phyloP scores from a whole-genome alignment of 2,888 invertebrate species.

The Clepsis dumicolana region DNA sequence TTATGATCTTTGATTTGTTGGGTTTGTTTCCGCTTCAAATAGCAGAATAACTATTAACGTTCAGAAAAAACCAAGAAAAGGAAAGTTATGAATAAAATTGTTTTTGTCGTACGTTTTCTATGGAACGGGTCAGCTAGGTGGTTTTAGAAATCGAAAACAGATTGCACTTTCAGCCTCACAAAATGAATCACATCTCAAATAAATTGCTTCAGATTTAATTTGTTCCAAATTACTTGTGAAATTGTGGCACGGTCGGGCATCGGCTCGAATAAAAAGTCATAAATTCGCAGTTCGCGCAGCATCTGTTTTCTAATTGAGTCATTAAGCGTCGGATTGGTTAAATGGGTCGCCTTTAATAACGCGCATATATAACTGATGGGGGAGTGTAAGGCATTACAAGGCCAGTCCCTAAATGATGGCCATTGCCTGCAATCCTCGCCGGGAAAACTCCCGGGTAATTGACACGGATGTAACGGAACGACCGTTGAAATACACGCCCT shows the following conservation, averaged over 20 bases:
- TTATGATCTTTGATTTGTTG: too few species aligned
- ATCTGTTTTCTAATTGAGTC: slow-evolving; percentile 82
- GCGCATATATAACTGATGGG: slow-evolving; percentile 73
- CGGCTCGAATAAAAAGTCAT: slow-evolving; percentile 66
- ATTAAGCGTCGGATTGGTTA: slow-evolving; percentile 75
- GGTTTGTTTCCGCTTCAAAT: too few species aligned
- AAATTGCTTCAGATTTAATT: slow-evolving; percentile 33
- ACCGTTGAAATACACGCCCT: slow-evolving; percentile 47
- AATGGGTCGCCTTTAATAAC: slow-evolving; percentile 78
- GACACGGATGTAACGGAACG: slow-evolving; percentile 75
- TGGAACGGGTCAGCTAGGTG: too few species aligned
- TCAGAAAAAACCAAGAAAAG: too few species aligned
- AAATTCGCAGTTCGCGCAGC: slow-evolving; percentile 67
- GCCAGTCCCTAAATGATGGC: slow-evolving; percentile 72
- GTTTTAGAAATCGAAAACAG: too few species aligned
- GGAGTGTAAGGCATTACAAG: slow-evolving; percentile 68
- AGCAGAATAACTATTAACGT: too few species aligned
- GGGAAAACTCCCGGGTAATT: slow-evolving; percentile 79
- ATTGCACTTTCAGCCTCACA: background rate
- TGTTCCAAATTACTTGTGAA: slow-evolving; percentile 37
- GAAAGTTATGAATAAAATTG: too few species aligned
- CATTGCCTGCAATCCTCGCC: slow-evolving; percentile 75
- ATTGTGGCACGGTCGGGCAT: slow-evolving; percentile 36
- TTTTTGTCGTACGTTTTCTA: too few species aligned
- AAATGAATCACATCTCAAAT: slow-evolving; percentile 17